Percentiles rank a stretch among this genome's conserved stretches.
Evolutionary conservation across 2,113 vertebrate genomes (phyloP).

Genomic region (Paradoxurus hermaphroditus): DNA sequence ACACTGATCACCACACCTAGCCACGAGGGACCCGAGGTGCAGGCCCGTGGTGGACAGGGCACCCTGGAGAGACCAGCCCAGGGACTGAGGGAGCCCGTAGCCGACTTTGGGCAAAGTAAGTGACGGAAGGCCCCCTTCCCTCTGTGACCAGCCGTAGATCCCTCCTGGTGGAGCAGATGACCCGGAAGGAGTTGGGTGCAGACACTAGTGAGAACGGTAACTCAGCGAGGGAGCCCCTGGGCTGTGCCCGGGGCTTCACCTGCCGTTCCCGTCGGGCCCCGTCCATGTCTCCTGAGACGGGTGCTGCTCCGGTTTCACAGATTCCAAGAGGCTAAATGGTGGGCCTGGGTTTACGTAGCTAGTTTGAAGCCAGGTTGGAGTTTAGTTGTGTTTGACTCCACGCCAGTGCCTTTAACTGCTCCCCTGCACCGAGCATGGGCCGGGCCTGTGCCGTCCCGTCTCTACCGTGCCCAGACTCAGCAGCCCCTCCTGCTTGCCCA

Average conservation of each 20-base stretch:
- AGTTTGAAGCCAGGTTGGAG: background rate
- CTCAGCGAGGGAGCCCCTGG: background rate
- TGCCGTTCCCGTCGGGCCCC: background rate
- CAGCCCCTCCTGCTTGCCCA: background rate
- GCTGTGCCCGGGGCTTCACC: background rate
- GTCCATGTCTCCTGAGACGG: background rate
- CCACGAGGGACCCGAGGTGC: background rate
- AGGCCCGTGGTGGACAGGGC: background rate
- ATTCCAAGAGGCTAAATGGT: background rate
- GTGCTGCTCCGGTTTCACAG: background rate
- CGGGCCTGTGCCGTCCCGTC: accelerated
- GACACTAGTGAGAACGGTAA: background rate
- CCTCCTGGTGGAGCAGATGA: background rate
- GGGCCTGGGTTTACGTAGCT: background rate
- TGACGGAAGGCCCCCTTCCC: background rate
- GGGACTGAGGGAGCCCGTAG: background rate
- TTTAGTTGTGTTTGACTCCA: too few species aligned
- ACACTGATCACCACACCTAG: background rate
- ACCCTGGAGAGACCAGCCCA: background rate
- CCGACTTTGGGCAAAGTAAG: background rate
- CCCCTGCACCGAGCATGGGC: background rate
- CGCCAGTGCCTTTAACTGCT: accelerated
- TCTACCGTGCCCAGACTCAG: accelerated
- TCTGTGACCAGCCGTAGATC: background rate
- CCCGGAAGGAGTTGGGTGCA: background rate